phyloP scores from a whole-genome alignment of 2,888 invertebrate genomes.

The Amphipoea oculea region DNA sequence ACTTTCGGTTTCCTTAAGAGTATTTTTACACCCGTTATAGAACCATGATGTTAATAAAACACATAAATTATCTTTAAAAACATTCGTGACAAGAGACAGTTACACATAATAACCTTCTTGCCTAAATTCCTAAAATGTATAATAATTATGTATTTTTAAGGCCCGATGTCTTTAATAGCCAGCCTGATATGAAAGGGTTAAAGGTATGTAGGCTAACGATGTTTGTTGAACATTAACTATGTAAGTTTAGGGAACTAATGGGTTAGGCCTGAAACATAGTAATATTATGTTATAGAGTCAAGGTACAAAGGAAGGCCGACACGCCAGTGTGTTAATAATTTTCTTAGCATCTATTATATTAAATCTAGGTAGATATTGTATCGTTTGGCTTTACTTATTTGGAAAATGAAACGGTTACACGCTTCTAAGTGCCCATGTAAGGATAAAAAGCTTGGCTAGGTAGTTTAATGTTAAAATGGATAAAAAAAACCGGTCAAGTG shows the following conservation, averaged over 20 bases:
- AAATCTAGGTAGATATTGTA: background rate
- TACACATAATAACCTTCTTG: background rate
- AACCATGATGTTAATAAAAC: background rate
- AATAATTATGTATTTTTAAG: slow-evolving; percentile 27
- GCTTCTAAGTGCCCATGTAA: background rate
- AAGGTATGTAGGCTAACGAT: slow-evolving; percentile 47
- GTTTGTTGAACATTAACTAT: slow-evolving; percentile 36
- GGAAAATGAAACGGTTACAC: background rate
- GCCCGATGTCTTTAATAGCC: slow-evolving; percentile 1
- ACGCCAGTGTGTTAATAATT: background rate
- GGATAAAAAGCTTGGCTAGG: background rate
- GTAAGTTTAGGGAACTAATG: slow-evolving; percentile 48
- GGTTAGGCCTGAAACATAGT: slow-evolving; percentile 16
- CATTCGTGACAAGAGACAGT: background rate
- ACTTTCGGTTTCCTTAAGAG: too few relatives aligned
- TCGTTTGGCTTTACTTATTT: background rate
- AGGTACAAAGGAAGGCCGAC: background rate
- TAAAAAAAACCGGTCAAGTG: too few relatives aligned
- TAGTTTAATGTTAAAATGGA: background rate
- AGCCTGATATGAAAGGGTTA: slow-evolving; percentile 24
- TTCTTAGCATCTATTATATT: background rate
- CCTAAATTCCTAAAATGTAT: background rate
- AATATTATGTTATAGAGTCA: background rate
- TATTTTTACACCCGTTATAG: background rate
- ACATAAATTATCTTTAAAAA: background rate